A percentile compares a stretch with the other conserved stretches of the same genome.
These are phyloP conservation scores for Cataglyphis livida DNA, from an alignment of 2,888 invertebrate species.

Conservation along the genomic window DNA sequence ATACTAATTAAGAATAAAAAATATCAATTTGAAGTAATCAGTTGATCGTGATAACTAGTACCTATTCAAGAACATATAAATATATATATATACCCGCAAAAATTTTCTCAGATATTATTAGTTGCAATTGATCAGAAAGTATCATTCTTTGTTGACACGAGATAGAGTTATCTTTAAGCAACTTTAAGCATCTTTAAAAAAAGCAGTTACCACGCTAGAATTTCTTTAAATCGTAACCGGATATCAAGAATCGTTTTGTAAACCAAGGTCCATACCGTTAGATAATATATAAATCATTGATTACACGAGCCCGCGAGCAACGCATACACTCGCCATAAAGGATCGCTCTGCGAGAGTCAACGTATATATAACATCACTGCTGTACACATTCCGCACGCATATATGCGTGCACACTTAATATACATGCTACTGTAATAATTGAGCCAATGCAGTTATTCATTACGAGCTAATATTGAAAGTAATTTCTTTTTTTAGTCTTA, in stretches of 20 bases:
- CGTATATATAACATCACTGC: neutral
- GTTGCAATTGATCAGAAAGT: too few relatives aligned
- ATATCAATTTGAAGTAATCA: too few relatives aligned
- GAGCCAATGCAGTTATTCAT: conserved; percentile 7
- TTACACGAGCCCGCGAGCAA: conserved; percentile 63
- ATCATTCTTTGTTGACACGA: too few relatives aligned
- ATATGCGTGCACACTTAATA: conserved; percentile 3
- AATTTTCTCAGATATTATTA: too few relatives aligned
- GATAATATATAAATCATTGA: conserved; percentile 77
- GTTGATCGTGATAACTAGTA: too few relatives aligned
- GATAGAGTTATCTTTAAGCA: too few relatives aligned
- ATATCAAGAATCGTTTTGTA: conserved; percentile 47
- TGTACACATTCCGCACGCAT: neutral
- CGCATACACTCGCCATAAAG: conserved; percentile 68
- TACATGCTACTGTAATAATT: conserved; percentile 20
- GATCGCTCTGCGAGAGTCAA: conserved; percentile 64
- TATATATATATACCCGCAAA: too few relatives aligned
- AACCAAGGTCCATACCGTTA: conserved; percentile 73
- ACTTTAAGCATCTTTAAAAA: too few relatives aligned
- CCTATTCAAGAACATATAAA: too few relatives aligned
- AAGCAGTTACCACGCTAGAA: too few relatives aligned
- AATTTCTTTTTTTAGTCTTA: neutral
- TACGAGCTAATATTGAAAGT: neutral
- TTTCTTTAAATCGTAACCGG: too few relatives aligned
- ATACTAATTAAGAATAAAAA: too few relatives aligned